Evolutionary conservation across 2,113 vertebrate species (phyloP).

Genomic region (Pipa parva): DNA sequence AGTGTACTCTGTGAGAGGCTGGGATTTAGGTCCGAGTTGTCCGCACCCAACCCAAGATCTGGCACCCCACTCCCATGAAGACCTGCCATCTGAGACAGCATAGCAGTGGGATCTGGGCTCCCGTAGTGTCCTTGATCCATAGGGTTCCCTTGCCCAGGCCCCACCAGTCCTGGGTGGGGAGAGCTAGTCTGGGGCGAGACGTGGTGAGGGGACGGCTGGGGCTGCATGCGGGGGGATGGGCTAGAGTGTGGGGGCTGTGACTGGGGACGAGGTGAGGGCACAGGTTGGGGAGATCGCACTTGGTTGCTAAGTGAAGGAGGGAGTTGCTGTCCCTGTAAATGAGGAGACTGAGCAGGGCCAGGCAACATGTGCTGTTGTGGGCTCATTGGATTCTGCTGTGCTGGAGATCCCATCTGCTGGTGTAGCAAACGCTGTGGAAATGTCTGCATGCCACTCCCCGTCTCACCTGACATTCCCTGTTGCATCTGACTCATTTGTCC

Average conservation of each 20-base stretch:
- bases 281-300: constrained; percentile 93
- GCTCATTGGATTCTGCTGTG: constrained; percentile 76
- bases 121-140: constrained; percentile 83
- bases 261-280: constrained; percentile 78
- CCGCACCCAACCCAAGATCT: constrained; percentile 82
- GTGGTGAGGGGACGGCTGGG: constrained; percentile 79
- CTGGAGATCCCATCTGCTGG: constrained; percentile 83
- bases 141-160: constrained; percentile 72
- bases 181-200: constrained; percentile 94
- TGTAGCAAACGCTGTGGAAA: constrained; percentile 84
- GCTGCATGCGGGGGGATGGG: constrained; percentile 84
- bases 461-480: constrained; percentile 65
- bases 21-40: constrained; percentile 85
- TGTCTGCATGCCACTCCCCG: constrained; percentile 78
- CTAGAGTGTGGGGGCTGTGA: constrained; percentile 81
- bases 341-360: constrained; percentile 77
- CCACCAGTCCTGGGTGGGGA: constrained; percentile 84
- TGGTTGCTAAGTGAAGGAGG: constrained; percentile 85
- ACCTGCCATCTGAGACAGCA: constrained; percentile 90
- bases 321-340: constrained; percentile 85
- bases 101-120: constrained; percentile 85
- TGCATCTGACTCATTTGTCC: constrained; percentile 73
- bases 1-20: constrained; percentile 90
- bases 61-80: constrained; percentile 81
- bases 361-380: constrained; percentile 78